Evolutionary conservation across 23 tunicate species (phyloP).

Genomic region (Ciona savignyi): DNA sequence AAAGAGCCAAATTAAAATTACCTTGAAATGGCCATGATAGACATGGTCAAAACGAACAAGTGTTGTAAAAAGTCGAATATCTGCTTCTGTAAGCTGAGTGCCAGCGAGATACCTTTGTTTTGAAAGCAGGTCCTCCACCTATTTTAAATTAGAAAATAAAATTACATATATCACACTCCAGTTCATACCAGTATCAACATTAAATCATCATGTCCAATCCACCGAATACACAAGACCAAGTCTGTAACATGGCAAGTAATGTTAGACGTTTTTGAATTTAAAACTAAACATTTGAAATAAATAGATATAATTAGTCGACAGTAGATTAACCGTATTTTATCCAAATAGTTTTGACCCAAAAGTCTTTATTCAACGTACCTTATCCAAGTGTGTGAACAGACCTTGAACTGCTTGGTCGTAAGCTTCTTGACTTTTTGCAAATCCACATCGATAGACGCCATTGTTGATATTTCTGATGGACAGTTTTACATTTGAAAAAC

Average conservation of each 20-base stretch:
- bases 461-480: conserved; percentile 56
- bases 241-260: neutral
- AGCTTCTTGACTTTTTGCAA: conserved; percentile 61
- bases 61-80: conserved; percentile 70
- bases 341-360: neutral
- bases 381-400: conserved; percentile 58
- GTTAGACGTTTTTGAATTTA: neutral
- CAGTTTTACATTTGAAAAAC: neutral
- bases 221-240: neutral
- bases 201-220: too few relatives aligned
- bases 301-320: neutral
- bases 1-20: neutral
- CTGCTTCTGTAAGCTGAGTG: conserved; percentile 71
- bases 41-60: conserved; percentile 80
- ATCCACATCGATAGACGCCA: conserved; percentile 83
- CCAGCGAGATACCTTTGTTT: conserved; percentile 74
- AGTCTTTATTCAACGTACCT: conserved; percentile 11
- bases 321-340: too few relatives aligned
- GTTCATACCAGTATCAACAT: too few relatives aligned
- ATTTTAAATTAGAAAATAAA: too few relatives aligned
- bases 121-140: conserved; percentile 62
- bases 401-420: conserved; percentile 69
- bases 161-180: too few relatives aligned
- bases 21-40: conserved; percentile 92
- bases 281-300: neutral